A percentile compares a stretch with the other conserved stretches of the same genome.
phyloP scores from a whole-genome alignment of 2,797 vertebrate species.

The Nyctalus aviator region DNA sequence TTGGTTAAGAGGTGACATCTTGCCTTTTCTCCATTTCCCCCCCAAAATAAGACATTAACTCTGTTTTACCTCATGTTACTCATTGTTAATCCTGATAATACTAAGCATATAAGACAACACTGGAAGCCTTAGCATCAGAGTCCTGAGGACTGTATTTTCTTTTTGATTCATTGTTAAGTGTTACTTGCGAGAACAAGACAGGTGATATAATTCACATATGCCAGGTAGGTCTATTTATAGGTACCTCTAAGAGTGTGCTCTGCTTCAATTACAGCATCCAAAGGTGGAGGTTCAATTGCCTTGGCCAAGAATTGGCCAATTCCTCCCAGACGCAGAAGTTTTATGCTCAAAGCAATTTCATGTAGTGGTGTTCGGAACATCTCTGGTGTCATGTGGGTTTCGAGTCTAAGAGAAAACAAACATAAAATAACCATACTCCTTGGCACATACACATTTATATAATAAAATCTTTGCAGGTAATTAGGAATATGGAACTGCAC shows the following conservation, averaged over 20 bases:
- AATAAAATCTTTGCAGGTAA: background rate
- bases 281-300: slow-evolving; percentile 96
- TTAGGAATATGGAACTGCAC: background rate
- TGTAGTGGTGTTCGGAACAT: slow-evolving; percentile 97
- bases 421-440: background rate
- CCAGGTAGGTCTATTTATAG: background rate
- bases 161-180: background rate
- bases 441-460: background rate
- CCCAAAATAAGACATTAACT: background rate
- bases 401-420: slow-evolving; percentile 89
- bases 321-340: slow-evolving; percentile 94
- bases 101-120: background rate
- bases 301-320: slow-evolving; percentile 97
- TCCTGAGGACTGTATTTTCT: background rate
- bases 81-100: background rate
- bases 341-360: slow-evolving; percentile 96
- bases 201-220: background rate
- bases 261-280: slow-evolving; percentile 97
- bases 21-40: background rate
- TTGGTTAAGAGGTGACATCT: background rate
- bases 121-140: background rate
- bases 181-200: background rate
- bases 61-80: background rate
- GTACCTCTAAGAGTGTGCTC: slow-evolving; percentile 96
- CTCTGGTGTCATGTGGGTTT: slow-evolving; percentile 97